Base-by-base conservation (phyloP, 2,113 vertebrate genomes). In the Alethe diademata region DNA sequence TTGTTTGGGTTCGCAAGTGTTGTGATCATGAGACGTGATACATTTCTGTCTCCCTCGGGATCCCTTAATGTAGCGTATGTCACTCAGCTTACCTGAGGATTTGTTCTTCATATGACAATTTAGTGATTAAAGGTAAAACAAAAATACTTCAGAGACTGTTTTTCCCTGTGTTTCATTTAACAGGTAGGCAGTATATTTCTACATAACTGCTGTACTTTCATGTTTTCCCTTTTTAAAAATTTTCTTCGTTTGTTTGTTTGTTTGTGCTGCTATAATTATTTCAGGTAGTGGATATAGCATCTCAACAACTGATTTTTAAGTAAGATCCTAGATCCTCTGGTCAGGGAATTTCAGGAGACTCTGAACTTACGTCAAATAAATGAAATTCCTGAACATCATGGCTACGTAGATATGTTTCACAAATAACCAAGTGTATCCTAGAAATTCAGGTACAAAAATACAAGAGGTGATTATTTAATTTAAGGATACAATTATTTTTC, bases 1-100 rank as follows among this genome's bases (percentile, higher is more conserved):
- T 71, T 91, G 86, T 88, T 92, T 92, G 76, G 51, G 69, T 88
- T 90, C 48, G 89, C 60, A 51, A 40, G 81, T 86, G 80, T 58
- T 74, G 83, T 64, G 62, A 80, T 92, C 58, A 47, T 48, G 60
- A 95, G 76, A 65, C 29, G 29, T 23, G 54, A 73, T 69, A 80
- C 47, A 36, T 91, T 91, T 91, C 69, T 48, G 35, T 74, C 38
- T 95, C 83, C 70, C 73, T 78, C 0, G 0, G 57, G 91, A 75
- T 89, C 57, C n/a, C 31, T 87, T 86, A 80, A 81, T 65, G 62
- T 51, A 92, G 53, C 53, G 26, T 69, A 42, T 71, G 64, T 78
- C 93, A 89, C 64, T 92, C 88, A 86, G 60, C 17, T 42, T 88
- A 50, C 72, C 74, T 82, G 71, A 86, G 53, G 65, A 71, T 75